A percentile compares a stretch with the other conserved stretches of the same genome.
phyloP scores from a whole-genome alignment of 2,888 invertebrate genomes.

The Meliscaeva auricollis region DNA sequence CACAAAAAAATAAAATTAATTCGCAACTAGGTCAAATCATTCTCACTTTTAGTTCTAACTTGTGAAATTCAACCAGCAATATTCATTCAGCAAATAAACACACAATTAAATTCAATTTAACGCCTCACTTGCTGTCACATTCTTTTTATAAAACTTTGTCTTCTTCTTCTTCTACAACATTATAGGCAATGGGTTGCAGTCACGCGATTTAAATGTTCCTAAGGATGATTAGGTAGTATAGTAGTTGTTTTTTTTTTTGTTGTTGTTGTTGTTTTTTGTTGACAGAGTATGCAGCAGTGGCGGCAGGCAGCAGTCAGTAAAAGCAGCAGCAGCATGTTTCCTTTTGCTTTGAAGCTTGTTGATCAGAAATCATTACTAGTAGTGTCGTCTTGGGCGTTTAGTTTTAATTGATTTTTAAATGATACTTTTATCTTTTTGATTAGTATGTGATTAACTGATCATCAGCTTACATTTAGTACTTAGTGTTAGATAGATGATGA shows the following conservation, averaged over 20 bases:
- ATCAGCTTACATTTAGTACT: neutral
- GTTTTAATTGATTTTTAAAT: conserved; percentile 29
- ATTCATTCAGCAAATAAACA: conserved; percentile 76
- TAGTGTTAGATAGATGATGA: neutral
- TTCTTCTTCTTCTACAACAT: conserved; percentile 4
- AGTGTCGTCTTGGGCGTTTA: conserved; percentile 23
- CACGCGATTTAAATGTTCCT: conserved; percentile 66
- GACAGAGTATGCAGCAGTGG: neutral
- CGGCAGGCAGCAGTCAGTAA: neutral
- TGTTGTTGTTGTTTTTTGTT: neutral
- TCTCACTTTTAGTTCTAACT: conserved; percentile 63
- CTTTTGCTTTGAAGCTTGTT: conserved; percentile 34
- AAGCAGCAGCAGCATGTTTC: conserved; percentile 21
- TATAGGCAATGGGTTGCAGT: conserved; percentile 52
- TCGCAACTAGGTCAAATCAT: conserved; percentile 71
- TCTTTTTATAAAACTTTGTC: conserved; percentile 63
- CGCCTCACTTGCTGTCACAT: conserved; percentile 73
- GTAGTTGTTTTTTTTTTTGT: neutral
- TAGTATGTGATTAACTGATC: conserved; percentile 22
- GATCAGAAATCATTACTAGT: conserved; percentile 50
- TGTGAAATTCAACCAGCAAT: conserved; percentile 66
- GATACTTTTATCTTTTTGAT: conserved; percentile 28
- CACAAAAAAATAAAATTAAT: conserved; percentile 13
- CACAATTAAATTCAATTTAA: conserved; percentile 75
- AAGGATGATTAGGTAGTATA: conserved; percentile 57